Evolutionary conservation across 2,113 vertebrate species (phyloP).

Genomic region (Thymallus thymallus): DNA sequence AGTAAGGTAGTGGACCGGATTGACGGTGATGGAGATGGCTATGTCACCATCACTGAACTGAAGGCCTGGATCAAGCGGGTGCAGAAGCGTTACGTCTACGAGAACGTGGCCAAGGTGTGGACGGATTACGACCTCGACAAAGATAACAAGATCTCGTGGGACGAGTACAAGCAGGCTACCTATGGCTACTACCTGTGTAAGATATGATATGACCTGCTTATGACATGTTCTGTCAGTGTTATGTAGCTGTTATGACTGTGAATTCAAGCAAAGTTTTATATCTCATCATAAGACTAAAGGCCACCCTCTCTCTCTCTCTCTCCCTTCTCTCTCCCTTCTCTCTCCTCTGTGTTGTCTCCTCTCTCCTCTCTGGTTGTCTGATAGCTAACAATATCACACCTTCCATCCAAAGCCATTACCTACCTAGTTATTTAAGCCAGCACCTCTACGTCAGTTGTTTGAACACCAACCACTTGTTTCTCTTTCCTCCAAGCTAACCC

Average conservation of each 20-base stretch:
- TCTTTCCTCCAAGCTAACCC: conserved; percentile 79
- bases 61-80: conserved; percentile 95
- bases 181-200: conserved; percentile 96
- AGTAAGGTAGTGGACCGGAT: conserved; percentile 95
- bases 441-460: no score
- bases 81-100: conserved; percentile 96
- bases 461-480: not conserved
- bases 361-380: not conserved
- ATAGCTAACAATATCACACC: no score
- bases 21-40: conserved; percentile 82
- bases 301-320: no score
- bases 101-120: conserved; percentile 96
- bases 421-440: no score
- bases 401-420: no score
- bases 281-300: no score
- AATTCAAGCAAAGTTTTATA: not conserved
- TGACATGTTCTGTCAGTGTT: not conserved
- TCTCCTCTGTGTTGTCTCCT: not conserved
- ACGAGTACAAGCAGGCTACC: conserved; percentile 95
- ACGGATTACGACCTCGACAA: conserved; percentile 94
- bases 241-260: not conserved
- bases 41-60: conserved; percentile 85
- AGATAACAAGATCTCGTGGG: conserved; percentile 93
- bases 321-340: not conserved
- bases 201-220: conserved; percentile 23